Evolutionary conservation across 2,113 vertebrate species (phyloP), one percentile per base, ranked within the genome.

Genomic region (Charadrius vociferus): DNA sequence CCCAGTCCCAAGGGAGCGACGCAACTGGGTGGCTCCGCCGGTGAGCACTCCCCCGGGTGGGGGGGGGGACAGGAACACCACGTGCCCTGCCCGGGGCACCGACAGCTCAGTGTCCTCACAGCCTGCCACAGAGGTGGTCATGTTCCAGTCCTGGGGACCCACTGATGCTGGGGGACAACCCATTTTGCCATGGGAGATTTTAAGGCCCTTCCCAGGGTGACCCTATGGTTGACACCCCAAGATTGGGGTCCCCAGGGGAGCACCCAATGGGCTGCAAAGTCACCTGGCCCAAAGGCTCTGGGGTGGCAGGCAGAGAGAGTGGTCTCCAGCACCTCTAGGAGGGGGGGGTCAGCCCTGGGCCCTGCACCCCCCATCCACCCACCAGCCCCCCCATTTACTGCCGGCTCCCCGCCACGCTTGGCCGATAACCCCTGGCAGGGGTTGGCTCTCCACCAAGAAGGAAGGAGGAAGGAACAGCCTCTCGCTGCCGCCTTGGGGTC

Each of bases 381-480:
- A 29, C 21, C 15, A n/a, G 15, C 11, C 24, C 37, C 36, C 11
- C 41, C 0, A 0, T n/a, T 37, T 73, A 12, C 68, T 89, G 72
- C 47, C 3, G 7, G 59, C 65, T 63, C 83, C 41, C 47, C 19
- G 65, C 56, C 61, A 75, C 2, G 32, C 86, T 84, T 2, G 50
- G 67, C 59, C 0, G 3, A 63, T 93, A 89, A 96, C 94, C 91
- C 89, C 78, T 70, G 21, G 61, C 61, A 75, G 37, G 41, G 43
- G 6, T 67, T 88, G 96, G 96, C 84, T 49, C 0, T 1, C 14
- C 4, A 74, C 96, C 96, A 85, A 94, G 78, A 39, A 96, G 96
- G 95, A 97, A 96, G 89, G 52, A 96, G 95, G 96, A 97, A 97
- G 91, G 39, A 87, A 39, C 78, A 72, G 71, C 30, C 65, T 73